Evolutionary conservation across 2,888 invertebrate species (phyloP).

Genomic region (Epinotia bilunana): DNA sequence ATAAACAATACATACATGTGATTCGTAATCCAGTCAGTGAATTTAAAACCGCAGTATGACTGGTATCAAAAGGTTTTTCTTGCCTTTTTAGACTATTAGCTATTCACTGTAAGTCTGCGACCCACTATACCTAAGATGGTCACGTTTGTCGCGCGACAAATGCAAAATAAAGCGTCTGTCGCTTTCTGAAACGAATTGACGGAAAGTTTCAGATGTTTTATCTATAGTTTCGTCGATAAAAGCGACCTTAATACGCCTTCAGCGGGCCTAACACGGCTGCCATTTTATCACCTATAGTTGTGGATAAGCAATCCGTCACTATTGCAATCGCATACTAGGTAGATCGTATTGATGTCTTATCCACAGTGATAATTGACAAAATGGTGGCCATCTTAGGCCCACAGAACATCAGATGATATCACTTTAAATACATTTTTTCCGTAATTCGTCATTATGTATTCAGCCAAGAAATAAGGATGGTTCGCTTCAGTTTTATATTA

Average conservation of each 20-base stretch:
- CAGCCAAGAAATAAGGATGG: slow-evolving; percentile 15
- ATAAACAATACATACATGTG: not conserved
- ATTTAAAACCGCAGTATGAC: not conserved
- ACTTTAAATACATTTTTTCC: not conserved
- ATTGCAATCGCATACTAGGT: too few relatives aligned
- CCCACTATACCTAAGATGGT: not conserved
- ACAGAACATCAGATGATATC: slow-evolving; percentile 5
- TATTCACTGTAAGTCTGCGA: not conserved
- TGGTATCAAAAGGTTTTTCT: not conserved
- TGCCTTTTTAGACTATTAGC: not conserved
- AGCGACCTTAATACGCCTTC: not conserved
- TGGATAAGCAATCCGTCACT: too few relatives aligned
- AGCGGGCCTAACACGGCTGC: not conserved
- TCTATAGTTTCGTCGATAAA: not conserved
- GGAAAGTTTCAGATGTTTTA: too few relatives aligned
- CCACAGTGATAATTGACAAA: too few relatives aligned
- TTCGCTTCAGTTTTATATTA: slow-evolving; percentile 34
- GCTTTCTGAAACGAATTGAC: not conserved
- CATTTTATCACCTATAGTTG: too few relatives aligned
- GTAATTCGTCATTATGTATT: slow-evolving; percentile 9
- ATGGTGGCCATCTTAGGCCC: too few relatives aligned
- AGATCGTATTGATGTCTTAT: too few relatives aligned
- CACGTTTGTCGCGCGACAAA: not conserved
- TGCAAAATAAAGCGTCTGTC: not conserved
- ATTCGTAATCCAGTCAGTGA: not conserved